Evolutionary conservation across 2,888 invertebrate species (phyloP).

Genomic region (Rhagium mordax): DNA sequence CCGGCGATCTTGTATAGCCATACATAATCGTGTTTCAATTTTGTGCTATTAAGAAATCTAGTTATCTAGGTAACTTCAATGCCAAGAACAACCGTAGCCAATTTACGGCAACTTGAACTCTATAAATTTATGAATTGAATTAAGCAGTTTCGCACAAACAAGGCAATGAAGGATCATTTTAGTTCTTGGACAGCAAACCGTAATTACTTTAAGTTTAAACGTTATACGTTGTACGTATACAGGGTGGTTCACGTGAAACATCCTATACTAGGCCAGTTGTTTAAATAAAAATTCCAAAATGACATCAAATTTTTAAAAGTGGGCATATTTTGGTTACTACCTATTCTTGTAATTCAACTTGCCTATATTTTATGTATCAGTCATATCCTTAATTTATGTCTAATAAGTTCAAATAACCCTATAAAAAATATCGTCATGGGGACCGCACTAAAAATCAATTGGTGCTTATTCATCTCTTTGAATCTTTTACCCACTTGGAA

Average conservation of each 20-base stretch:
- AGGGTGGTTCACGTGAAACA: background rate
- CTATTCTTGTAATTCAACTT: no score
- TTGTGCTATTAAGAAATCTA: slow-evolving; percentile 31
- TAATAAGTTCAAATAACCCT: no score
- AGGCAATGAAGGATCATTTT: slow-evolving; percentile 1
- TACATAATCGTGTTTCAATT: slow-evolving; percentile 29
- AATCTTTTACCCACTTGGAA: no score
- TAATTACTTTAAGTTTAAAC: background rate
- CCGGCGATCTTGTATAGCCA: slow-evolving; percentile 18
- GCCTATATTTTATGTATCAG: no score
- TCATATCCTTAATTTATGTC: no score
- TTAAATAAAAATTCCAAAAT: no score
- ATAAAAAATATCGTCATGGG: no score
- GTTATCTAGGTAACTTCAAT: slow-evolving; percentile 33
- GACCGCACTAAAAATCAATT: no score
- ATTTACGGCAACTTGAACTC: slow-evolving; percentile 29
- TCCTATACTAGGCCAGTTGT: no score
- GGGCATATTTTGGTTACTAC: no score
- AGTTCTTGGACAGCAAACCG: background rate
- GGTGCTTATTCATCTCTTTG: no score
- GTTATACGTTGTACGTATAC: background rate
- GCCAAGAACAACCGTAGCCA: slow-evolving; percentile 27
- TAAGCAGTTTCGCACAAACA: slow-evolving; percentile 1
- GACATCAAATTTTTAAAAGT: no score
- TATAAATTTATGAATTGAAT: slow-evolving; percentile 26